Evolutionary conservation across 2,797 vertebrate species (phyloP).

Genomic region (Onychomys leucogaster): DNA sequence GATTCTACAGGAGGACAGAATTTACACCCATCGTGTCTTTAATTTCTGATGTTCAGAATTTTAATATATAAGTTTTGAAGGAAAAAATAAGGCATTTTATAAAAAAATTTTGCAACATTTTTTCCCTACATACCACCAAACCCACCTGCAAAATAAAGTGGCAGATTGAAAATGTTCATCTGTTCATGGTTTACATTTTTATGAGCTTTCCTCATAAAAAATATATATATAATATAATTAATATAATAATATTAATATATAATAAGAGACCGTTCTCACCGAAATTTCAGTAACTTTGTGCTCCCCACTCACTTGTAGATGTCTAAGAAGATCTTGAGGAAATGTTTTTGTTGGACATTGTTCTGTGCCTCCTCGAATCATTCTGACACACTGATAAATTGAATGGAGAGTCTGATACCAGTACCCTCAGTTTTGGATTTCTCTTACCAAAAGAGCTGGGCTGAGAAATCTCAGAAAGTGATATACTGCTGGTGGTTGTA

Average conservation of each 20-base stretch:
- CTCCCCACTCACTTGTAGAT: not conserved
- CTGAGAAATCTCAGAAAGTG: not conserved
- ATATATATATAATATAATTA: no score
- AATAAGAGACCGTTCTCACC: not conserved
- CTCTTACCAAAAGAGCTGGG: not conserved
- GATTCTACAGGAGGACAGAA: not conserved
- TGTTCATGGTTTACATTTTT: not conserved
- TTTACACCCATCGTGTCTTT: not conserved
- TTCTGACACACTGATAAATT: not conserved
- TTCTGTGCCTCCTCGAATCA: not conserved
- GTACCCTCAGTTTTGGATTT: not conserved
- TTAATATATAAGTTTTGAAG: conserved; percentile 18
- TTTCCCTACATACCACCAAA: not conserved
- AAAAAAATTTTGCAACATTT: not conserved
- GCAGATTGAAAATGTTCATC: not conserved
- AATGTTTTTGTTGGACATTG: not conserved
- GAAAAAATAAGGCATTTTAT: not conserved
- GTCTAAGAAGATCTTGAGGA: not conserved
- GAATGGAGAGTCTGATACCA: not conserved
- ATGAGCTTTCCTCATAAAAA: conserved; percentile 14
- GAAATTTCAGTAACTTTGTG: not conserved
- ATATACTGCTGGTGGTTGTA: not conserved
- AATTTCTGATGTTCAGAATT: not conserved
- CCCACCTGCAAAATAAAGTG: not conserved
- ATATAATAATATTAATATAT: no score